phyloP scores from a whole-genome alignment of 2,797 vertebrate species.

The Hyperoplus immaculatus region DNA sequence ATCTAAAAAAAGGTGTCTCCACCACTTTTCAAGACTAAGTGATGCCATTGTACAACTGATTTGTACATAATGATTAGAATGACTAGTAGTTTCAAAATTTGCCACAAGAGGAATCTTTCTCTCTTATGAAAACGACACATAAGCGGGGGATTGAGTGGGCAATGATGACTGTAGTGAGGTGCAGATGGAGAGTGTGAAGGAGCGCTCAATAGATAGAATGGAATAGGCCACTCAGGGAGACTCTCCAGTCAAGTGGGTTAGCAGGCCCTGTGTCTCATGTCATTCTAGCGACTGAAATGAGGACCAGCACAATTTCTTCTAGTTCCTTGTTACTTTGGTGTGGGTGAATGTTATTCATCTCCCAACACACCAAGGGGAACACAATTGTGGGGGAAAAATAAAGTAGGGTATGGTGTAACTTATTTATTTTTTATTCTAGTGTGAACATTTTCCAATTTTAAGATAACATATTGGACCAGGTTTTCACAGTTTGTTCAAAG shows the following conservation, averaged over 20 bases:
- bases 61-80: no score
- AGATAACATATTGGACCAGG: conserved; percentile 34
- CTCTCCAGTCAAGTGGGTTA: conserved; percentile 36
- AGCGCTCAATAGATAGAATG: conserved; percentile 15
- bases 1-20: no score
- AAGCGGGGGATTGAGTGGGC: neutral
- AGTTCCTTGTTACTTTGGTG: conserved; percentile 7
- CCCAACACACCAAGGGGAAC: conserved; percentile 6
- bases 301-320: neutral
- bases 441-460: conserved; percentile 15
- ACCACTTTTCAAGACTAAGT: no score
- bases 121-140: neutral
- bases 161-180: conserved; percentile 6
- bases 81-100: no score
- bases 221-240: conserved; percentile 8
- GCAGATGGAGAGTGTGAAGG: neutral
- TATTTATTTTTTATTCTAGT: no score
- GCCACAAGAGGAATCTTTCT: neutral
- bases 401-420: no score
- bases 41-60: no score
- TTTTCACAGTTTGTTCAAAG: conserved; percentile 12
- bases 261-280: conserved; percentile 14
- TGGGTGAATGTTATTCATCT: conserved; percentile 35
- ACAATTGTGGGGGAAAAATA: conserved; percentile 17
- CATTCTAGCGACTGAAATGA: conserved; percentile 21